Percentiles rank a stretch among this genome's conserved stretches.
These are phyloP conservation scores for Protophormia terraenovae DNA, from an alignment of 2,888 invertebrate species.

Conservation along the genomic window DNA sequence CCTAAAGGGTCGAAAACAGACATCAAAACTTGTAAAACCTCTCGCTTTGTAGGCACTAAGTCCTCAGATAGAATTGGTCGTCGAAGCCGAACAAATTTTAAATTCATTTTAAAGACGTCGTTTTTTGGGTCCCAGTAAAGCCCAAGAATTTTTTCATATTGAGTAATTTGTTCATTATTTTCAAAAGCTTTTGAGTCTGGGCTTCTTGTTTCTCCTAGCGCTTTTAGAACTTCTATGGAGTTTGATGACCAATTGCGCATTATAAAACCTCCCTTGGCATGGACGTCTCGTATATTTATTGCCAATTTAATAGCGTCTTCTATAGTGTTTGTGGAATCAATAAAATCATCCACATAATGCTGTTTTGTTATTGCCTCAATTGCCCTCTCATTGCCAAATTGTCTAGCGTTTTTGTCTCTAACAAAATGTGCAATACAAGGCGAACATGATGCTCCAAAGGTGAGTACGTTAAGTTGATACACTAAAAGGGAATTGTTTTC, in stretches of 20 bases:
- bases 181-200: background rate
- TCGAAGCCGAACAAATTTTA: constrained; percentile 2
- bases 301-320: constrained; percentile 5
- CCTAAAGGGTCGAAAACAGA: constrained; percentile 39
- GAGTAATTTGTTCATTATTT: background rate
- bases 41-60: constrained; percentile 38
- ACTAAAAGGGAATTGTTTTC: background rate
- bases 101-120: constrained; percentile 35
- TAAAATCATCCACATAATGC: too few relatives aligned
- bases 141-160: constrained; percentile 13
- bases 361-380: constrained; percentile 23
- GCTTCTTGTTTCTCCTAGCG: constrained; percentile 16
- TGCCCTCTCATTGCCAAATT: background rate
- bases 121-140: constrained; percentile 15
- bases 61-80: background rate
- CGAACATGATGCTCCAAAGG: constrained; percentile 38
- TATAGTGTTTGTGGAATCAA: background rate
- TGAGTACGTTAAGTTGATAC: constrained; percentile 24
- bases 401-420: constrained; percentile 16
- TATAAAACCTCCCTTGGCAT: constrained; percentile 7
- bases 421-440: constrained; percentile 45
- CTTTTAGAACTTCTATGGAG: background rate
- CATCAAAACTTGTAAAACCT: constrained; percentile 29
- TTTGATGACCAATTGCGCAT: constrained; percentile 51
- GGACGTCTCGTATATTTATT: background rate